Evolutionary conservation across 2,797 vertebrate genomes (phyloP).

Genomic region (Gastrophryne carolinensis): DNA sequence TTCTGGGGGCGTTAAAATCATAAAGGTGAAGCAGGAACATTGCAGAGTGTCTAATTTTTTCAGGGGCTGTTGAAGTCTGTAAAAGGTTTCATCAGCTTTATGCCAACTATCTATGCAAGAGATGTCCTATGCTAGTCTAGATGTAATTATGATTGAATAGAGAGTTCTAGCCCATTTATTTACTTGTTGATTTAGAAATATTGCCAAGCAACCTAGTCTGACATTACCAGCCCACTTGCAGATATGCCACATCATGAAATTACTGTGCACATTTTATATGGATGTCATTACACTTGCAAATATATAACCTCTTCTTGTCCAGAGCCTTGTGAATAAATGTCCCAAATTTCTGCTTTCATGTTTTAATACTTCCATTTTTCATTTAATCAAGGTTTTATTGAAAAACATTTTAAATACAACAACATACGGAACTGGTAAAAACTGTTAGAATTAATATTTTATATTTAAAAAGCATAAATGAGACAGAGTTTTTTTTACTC

Average conservation of each 20-base stretch:
- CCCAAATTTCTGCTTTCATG: too few species aligned
- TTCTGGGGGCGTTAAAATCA: not conserved
- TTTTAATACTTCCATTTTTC: too few species aligned
- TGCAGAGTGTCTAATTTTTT: slow-evolving; percentile 7
- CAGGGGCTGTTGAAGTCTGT: slow-evolving; percentile 6
- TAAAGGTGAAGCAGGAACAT: slow-evolving; percentile 36
- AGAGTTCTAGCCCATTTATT: slow-evolving; percentile 42
- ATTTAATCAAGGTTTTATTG: too few species aligned
- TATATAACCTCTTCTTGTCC: not conserved
- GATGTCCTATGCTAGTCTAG: slow-evolving; percentile 7
- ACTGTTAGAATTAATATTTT: too few species aligned
- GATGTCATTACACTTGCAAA: not conserved
- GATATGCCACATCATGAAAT: not conserved
- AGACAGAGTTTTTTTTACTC: too few species aligned
- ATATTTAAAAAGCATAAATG: too few species aligned
- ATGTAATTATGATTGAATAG: slow-evolving; percentile 44
- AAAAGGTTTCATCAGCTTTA: slow-evolving; percentile 3
- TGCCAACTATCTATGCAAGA: not conserved
- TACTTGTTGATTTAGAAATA: slow-evolving; percentile 41
- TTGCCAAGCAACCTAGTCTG: slow-evolving; percentile 29
- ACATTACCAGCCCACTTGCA: slow-evolving; percentile 14
- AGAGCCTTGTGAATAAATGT: too few species aligned
- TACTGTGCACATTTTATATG: not conserved
- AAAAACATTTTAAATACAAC: too few species aligned
- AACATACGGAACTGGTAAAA: too few species aligned